A percentile compares a stretch with the other conserved stretches of the same genome.
Evolutionary conservation across 2,113 vertebrate genomes (phyloP).

Genomic region (Xyrauchen texanus): DNA sequence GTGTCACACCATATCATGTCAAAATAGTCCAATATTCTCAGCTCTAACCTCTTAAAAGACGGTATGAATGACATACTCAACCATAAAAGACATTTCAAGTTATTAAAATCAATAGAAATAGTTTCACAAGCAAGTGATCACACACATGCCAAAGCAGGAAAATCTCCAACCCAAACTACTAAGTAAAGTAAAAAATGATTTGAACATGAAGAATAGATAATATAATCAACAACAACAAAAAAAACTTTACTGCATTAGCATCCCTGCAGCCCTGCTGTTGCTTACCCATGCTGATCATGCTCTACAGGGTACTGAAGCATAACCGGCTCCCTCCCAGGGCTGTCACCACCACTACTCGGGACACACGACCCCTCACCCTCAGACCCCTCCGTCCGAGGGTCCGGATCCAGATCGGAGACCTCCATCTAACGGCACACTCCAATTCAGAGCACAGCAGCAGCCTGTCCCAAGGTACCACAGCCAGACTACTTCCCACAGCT

Average conservation of each 20-base stretch:
- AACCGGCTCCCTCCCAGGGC: slow-evolving; percentile 59
- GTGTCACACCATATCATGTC: slow-evolving; percentile 19
- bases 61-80: background rate
- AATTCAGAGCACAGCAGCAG: slow-evolving; percentile 35
- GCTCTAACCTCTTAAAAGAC: no score
- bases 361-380: slow-evolving; percentile 43
- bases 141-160: no score
- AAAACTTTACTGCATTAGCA: no score
- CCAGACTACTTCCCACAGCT: slow-evolving; percentile 62
- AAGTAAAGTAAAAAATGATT: no score
- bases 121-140: background rate
- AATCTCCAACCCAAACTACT: no score
- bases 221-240: no score
- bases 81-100: background rate
- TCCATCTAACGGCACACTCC: slow-evolving; percentile 60
- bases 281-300: slow-evolving; percentile 69
- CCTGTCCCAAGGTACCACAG: slow-evolving; percentile 60
- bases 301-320: slow-evolving; percentile 65
- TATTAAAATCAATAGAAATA: background rate
- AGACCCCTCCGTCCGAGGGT: slow-evolving; percentile 55
- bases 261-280: no score
- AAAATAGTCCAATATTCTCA: background rate
- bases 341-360: slow-evolving; percentile 55
- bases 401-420: slow-evolving; percentile 65
- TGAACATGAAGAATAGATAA: no score